phyloP scores from a whole-genome alignment of 2,113 vertebrate genomes.

The Machaerirhynchus nigripectus region DNA sequence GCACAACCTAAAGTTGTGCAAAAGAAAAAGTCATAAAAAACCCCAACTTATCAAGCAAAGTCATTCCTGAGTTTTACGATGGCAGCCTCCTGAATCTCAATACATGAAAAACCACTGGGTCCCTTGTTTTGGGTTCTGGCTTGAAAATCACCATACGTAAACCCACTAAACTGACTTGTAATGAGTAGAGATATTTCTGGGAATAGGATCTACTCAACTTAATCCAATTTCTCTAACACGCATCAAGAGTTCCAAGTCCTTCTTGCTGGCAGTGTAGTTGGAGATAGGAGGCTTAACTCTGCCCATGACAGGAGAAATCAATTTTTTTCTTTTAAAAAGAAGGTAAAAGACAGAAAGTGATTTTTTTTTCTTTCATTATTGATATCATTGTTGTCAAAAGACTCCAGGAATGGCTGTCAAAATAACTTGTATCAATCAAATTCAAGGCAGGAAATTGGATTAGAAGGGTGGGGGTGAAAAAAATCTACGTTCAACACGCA shows the following conservation, averaged over 20 bases:
- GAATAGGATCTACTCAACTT: slow-evolving; percentile 20
- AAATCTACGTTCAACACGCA: not conserved
- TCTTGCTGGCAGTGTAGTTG: not conserved
- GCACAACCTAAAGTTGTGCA: not conserved
- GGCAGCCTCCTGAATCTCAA: not conserved
- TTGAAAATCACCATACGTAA: not conserved
- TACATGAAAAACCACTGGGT: not conserved
- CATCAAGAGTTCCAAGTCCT: not conserved
- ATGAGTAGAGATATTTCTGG: slow-evolving; percentile 28
- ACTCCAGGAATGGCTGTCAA: not conserved
- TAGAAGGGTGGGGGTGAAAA: not conserved
- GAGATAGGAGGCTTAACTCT: not conserved
- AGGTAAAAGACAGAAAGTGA: not conserved
- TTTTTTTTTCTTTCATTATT: not conserved
- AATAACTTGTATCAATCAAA: not conserved
- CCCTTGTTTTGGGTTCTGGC: not conserved
- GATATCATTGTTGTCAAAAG: not conserved
- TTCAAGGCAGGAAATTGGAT: not conserved
- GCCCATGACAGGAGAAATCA: not conserved
- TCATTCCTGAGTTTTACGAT: not conserved
- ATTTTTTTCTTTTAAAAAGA: not conserved
- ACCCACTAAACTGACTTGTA: not conserved
- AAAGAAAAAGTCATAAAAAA: not conserved
- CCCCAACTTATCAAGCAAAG: not conserved
- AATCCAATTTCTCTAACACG: slow-evolving; percentile 54